Base-by-base conservation (phyloP, 92 coral and sea anemone species). In the Ricordea florida region DNA sequence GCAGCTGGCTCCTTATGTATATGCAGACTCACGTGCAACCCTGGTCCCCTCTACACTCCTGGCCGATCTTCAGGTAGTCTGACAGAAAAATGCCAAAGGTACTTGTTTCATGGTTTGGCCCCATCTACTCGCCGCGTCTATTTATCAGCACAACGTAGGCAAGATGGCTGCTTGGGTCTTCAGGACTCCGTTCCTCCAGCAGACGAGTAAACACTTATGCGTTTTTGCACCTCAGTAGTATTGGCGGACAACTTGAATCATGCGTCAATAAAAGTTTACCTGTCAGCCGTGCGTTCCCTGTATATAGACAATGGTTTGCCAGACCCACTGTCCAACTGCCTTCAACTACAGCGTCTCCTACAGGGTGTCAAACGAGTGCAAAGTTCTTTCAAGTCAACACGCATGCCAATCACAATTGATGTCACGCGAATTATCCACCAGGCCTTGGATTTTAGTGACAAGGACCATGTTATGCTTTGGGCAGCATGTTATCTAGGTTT, bases 401-500 rank as follows among this genome's bases (percentile, higher is more conserved):
- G 92, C 8, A 45, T 87, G 2, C 80, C 83, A 10, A 75, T 87
- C 4, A 87, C 84, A 15, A 48, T 74, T 33, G 45, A 36, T 17
- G 33, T 70, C 1, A 18, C 72, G 24, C 52, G 58, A 13, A 43
- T 73, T 13, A 43, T 37, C 11, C 46, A 51, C 57, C 56, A 69
- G 21, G n/a, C 56, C 2, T 40, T 62, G 36, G 69, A 62, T 27
- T 38, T 62, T 0, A 25, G 23, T 40, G 30, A 64, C 22, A 40
- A 42, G 31, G 82, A 85, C 49, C 43, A 79, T 28, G 10, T 85
- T 2, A 78, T 85, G 86, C 14, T 62, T 38, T 84, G 83, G 87
- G 79, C 87, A 6, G 83, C 87, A 11, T 79, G 75, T 74, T 79
- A 68, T 2, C 30, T 80, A 20, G 87, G 78, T 23, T 86, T 65